A percentile compares a stretch with the other conserved stretches of the same genome.
Conservation (phyloP, 2,888 invertebrate species). For the Acanthosoma haemorrhoidale region DNA sequence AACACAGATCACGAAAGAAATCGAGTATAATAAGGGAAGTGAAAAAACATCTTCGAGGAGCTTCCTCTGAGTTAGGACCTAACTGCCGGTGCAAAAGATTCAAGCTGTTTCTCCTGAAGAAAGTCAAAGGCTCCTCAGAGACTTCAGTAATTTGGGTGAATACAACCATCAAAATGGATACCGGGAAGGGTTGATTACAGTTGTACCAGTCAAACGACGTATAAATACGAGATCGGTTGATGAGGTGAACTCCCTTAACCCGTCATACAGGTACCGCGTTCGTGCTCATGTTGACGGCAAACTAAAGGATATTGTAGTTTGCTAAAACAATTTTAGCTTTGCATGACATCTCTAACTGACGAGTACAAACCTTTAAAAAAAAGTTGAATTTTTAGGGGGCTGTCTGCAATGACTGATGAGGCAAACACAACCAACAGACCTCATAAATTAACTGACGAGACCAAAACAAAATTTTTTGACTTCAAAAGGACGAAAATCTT, state of each 20-base stretch:
- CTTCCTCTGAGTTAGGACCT: too few relatives aligned
- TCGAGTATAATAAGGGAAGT: too few relatives aligned
- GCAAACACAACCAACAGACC: slow-evolving; percentile 21
- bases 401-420: slow-evolving; percentile 16
- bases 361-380: slow-evolving; percentile 29
- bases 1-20: not conserved
- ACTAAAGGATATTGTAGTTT: slow-evolving; percentile 6
- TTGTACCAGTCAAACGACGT: not conserved
- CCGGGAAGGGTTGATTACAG: not conserved
- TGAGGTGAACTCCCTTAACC: not conserved
- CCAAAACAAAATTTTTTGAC: slow-evolving; percentile 21
- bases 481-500: slow-evolving; percentile 28
- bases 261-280: not conserved
- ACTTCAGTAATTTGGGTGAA: not conserved
- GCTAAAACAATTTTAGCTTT: slow-evolving; percentile 29
- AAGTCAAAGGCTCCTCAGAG: not conserved
- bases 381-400: slow-evolving; percentile 17
- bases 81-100: too few relatives aligned
- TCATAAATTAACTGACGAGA: slow-evolving; percentile 18
- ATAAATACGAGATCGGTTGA: not conserved
- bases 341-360: slow-evolving; percentile 26
- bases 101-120: not conserved
- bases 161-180: too few relatives aligned
- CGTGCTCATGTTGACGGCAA: not conserved
- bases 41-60: too few relatives aligned